Evolutionary conservation across 2,113 vertebrate genomes (phyloP).

Genomic region (Misgurnus anguillicaudatus): DNA sequence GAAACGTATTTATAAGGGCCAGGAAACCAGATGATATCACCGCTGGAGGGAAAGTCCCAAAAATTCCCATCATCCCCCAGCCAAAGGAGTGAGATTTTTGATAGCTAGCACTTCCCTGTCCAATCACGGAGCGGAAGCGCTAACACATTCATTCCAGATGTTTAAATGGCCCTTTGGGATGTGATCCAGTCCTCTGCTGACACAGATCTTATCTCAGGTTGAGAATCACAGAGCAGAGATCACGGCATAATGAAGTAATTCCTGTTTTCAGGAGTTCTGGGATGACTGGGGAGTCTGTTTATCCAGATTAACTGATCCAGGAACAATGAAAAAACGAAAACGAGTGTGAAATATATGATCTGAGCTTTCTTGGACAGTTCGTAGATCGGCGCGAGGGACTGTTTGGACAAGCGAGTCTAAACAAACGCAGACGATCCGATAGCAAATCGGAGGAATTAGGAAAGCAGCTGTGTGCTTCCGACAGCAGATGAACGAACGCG

Average conservation of each 20-base stretch:
- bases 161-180: slow-evolving; percentile 55
- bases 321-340: slow-evolving; percentile 47
- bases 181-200: slow-evolving; percentile 47
- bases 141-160: slow-evolving; percentile 78
- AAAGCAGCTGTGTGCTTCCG: background rate
- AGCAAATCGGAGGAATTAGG: background rate
- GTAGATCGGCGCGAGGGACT: slow-evolving; percentile 15
- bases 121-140: slow-evolving; percentile 72
- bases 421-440: slow-evolving; percentile 17
- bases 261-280: slow-evolving; percentile 35
- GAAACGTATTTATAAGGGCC: slow-evolving; percentile 44
- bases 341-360: slow-evolving; percentile 54
- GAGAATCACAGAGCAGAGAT: slow-evolving; percentile 9
- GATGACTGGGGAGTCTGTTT: slow-evolving; percentile 13
- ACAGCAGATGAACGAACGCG: background rate
- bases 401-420: slow-evolving; percentile 25
- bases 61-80: slow-evolving; percentile 76
- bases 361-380: slow-evolving; percentile 26
- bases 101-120: slow-evolving; percentile 78
- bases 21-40: slow-evolving; percentile 72
- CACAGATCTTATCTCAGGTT: slow-evolving; percentile 38
- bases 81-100: slow-evolving; percentile 75
- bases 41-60: slow-evolving; percentile 74
- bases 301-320: slow-evolving; percentile 59
- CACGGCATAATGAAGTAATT: slow-evolving; percentile 19